phyloP scores from a whole-genome alignment of 1,140 invertebrate genomes.

The Cepaea nemoralis region DNA sequence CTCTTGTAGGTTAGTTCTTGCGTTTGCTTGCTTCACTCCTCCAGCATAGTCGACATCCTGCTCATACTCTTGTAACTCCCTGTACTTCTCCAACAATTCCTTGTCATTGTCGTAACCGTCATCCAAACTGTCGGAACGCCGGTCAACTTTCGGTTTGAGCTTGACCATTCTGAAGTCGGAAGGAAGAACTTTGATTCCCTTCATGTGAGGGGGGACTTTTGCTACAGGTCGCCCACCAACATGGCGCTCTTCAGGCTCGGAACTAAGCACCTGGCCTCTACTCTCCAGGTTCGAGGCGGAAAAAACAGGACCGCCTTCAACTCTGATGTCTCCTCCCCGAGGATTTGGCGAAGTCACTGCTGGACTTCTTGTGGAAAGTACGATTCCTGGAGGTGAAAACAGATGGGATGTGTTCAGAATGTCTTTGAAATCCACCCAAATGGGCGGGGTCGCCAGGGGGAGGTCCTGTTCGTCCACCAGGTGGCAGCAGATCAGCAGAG shows the following conservation, averaged over 20 bases:
- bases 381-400: background rate
- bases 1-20: constrained; percentile 34
- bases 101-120: constrained; percentile 43
- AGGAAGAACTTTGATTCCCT: constrained; percentile 44
- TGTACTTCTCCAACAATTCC: constrained; percentile 41
- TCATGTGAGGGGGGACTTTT: constrained; percentile 58
- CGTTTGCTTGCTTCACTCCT: background rate
- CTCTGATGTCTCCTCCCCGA: background rate
- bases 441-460: background rate
- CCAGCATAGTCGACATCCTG: background rate
- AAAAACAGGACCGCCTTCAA: constrained; percentile 46
- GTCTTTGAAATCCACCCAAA: background rate
- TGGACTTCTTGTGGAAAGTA: background rate
- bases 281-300: constrained; percentile 60
- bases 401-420: constrained; percentile 14
- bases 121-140: background rate
- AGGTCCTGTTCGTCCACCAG: background rate
- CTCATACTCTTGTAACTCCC: constrained; percentile 35
- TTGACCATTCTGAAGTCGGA: constrained; percentile 42
- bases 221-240: constrained; percentile 54
- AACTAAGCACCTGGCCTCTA: constrained; percentile 22
- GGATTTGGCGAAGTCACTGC: constrained; percentile 17
- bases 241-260: constrained; percentile 28
- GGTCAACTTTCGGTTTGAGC: constrained; percentile 38
- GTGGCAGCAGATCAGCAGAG: background rate